Conservation (phyloP, 2,113 vertebrate species). For the Heterocephalus glaber region DNA sequence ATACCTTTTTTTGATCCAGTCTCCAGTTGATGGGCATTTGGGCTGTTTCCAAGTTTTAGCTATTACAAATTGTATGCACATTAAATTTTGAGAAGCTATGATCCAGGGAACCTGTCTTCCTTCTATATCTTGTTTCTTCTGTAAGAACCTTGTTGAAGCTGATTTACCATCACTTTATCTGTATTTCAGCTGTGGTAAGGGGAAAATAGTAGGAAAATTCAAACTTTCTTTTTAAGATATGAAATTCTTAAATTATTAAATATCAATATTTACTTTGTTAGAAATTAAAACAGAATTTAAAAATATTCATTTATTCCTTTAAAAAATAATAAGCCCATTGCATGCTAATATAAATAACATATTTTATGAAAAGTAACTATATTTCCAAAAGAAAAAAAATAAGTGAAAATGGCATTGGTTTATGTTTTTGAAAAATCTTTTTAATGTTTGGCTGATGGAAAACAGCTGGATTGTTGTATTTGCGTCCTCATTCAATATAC, state of each 20-base stretch:
- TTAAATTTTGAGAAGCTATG: background rate
- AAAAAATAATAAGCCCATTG: background rate
- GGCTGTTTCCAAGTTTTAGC: too few relatives aligned
- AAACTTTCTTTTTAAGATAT: background rate
- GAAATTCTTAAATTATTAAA: background rate
- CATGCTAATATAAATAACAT: background rate
- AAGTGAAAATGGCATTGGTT: conserved; percentile 25
- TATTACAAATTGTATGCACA: background rate
- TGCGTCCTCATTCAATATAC: background rate
- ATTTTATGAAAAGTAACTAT: conserved; percentile 22
- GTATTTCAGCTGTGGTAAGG: background rate
- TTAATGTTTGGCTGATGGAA: conserved; percentile 33
- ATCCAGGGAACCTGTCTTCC: background rate
- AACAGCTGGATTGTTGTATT: conserved; percentile 17
- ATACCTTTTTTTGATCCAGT: too few relatives aligned
- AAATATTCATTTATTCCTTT: conserved; percentile 19
- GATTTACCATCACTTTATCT: background rate
- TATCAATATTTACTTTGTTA: background rate
- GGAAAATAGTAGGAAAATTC: background rate
- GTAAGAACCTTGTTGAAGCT: background rate
- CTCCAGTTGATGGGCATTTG: too few relatives aligned
- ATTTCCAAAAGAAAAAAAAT: background rate
- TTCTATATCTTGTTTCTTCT: background rate
- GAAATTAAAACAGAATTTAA: conserved; percentile 27
- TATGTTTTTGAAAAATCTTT: conserved; percentile 53